Evolutionary conservation across 2,888 invertebrate genomes (phyloP).

Genomic region (Drosophila prolongata): DNA sequence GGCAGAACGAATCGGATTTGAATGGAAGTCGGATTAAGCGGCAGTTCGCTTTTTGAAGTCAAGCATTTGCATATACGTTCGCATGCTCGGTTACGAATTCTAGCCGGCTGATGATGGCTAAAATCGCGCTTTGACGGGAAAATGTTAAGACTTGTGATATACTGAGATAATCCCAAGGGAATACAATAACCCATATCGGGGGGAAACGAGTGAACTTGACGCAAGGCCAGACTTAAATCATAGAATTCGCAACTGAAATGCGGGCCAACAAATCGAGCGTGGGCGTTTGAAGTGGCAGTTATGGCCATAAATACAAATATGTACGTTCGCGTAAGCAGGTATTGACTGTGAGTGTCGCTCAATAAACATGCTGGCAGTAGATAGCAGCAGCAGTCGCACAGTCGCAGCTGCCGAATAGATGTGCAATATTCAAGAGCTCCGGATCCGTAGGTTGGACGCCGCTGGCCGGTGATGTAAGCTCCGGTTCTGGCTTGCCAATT

Average conservation of each 20-base stretch:
- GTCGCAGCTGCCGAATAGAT: constrained; percentile 55
- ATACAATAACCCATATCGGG: neutral
- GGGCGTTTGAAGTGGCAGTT: constrained; percentile 75
- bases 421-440: constrained; percentile 50
- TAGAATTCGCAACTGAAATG: constrained; percentile 26
- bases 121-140: neutral
- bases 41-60: constrained; percentile 2
- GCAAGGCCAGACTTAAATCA: constrained; percentile 19
- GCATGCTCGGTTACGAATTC: neutral
- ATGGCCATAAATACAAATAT: constrained; percentile 77
- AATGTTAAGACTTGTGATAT: neutral
- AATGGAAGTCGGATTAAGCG: neutral
- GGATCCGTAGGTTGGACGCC: constrained; percentile 40
- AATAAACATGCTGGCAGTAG: constrained; percentile 55
- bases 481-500: constrained; percentile 14
- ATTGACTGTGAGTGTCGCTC: constrained; percentile 71
- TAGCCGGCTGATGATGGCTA: neutral
- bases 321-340: constrained; percentile 71
- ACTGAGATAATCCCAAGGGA: neutral
- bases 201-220: constrained; percentile 2
- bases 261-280: constrained; percentile 47
- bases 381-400: constrained; percentile 27
- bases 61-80: constrained; percentile 2
- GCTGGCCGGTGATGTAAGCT: constrained; percentile 68
- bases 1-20: constrained; percentile 3